A percentile compares a stretch with the other conserved stretches of the same genome.
phyloP scores from a whole-genome alignment of 2,888 invertebrate genomes.

The Pinctada fucata region DNA sequence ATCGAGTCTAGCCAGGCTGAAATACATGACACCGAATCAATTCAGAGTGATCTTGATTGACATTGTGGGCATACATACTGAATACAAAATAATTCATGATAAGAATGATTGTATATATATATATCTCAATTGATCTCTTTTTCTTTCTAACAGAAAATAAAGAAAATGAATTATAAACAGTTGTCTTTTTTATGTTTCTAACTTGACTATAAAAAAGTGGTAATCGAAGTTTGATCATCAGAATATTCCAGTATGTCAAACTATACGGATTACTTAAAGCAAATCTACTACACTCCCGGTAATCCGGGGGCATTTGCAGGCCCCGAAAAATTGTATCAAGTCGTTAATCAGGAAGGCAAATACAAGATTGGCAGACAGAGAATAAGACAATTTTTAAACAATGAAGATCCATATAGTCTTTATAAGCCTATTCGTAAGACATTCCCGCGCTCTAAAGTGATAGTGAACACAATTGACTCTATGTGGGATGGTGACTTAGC shows the following conservation, averaged over 20 bases:
- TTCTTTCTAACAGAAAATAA: too few species aligned
- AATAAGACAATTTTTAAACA: not conserved
- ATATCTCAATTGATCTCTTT: too few species aligned
- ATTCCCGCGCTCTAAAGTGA: constrained; percentile 6
- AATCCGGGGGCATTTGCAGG: constrained; percentile 15
- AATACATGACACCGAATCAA: too few species aligned
- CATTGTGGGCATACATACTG: too few species aligned
- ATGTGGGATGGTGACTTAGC: constrained; percentile 30
- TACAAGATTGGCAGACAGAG: constrained; percentile 13
- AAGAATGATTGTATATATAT: too few species aligned
- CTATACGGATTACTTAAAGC: constrained; percentile 4
- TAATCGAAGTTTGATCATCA: constrained; percentile 1
- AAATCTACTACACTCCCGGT: constrained; percentile 19
- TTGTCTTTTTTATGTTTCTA: too few species aligned
- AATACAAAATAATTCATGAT: too few species aligned
- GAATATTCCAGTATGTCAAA: constrained; percentile 13
- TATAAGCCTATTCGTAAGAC: not conserved
- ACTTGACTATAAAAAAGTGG: not conserved
- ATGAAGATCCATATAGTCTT: constrained; percentile 10
- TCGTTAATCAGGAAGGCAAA: constrained; percentile 7
- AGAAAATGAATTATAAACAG: too few species aligned
- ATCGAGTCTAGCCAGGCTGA: too few species aligned
- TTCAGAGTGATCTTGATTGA: too few species aligned
- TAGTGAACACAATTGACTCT: constrained; percentile 15
- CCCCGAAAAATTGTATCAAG: not conserved